Conservation (phyloP, 2,797 vertebrate genomes). For the Acrocephalus scirpaceus region DNA sequence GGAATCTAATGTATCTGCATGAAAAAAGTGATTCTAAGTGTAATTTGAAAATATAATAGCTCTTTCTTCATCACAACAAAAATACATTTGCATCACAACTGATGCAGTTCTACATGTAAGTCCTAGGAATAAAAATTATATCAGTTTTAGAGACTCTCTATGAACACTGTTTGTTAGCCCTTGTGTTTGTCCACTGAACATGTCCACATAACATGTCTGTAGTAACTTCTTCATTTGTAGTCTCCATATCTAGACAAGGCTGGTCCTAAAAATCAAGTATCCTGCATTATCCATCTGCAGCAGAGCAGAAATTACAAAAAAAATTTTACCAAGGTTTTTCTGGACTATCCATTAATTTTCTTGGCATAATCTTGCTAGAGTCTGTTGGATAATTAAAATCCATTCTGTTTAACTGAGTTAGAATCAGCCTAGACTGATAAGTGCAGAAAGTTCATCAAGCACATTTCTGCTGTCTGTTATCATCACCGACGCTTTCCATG, state of each 20-base stretch:
- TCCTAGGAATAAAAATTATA: neutral
- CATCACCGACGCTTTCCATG: neutral
- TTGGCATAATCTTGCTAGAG: neutral
- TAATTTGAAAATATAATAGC: neutral
- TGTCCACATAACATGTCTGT: neutral
- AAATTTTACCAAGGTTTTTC: neutral
- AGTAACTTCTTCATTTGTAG: neutral
- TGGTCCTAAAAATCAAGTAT: neutral
- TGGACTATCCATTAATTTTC: neutral
- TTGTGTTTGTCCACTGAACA: neutral
- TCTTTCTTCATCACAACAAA: neutral
- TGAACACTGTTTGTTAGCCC: neutral
- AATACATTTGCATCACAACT: neutral
- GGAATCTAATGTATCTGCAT: neutral
- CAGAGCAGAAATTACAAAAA: neutral
- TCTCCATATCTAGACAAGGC: neutral
- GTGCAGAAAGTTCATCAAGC: neutral
- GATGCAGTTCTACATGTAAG: neutral
- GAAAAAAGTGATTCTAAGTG: neutral
- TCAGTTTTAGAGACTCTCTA: neutral
- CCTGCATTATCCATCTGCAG: neutral
- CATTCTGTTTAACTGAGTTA: conserved; percentile 36
- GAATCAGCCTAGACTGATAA: neutral
- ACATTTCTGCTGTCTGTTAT: neutral
- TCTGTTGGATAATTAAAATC: conserved; percentile 1